Percentiles rank a stretch among this genome's conserved stretches.
These are phyloP conservation scores for Emydocephalus ijimae DNA, from an alignment of 2,113 vertebrate species.

Conservation along the genomic window DNA sequence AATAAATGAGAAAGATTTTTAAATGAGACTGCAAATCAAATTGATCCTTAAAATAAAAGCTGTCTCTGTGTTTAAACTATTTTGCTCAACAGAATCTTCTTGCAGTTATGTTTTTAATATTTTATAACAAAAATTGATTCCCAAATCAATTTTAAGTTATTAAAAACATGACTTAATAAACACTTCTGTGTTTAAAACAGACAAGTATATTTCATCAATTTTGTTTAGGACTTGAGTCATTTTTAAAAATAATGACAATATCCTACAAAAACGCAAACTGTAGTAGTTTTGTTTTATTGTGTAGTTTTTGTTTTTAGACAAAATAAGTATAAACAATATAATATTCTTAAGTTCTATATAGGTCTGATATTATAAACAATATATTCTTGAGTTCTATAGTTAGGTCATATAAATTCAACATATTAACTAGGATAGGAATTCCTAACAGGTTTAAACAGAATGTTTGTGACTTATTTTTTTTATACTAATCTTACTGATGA, in stretches of 20 bases:
- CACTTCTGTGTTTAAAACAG: slow-evolving; percentile 36
- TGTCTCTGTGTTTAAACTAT: slow-evolving; percentile 57
- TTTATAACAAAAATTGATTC: slow-evolving; percentile 64
- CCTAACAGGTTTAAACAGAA: neutral
- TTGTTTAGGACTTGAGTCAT: slow-evolving; percentile 26
- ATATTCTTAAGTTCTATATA: neutral
- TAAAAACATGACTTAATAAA: slow-evolving; percentile 60
- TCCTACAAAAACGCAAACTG: neutral
- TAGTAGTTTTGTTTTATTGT: neutral
- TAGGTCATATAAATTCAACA: neutral
- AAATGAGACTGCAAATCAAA: slow-evolving; percentile 59
- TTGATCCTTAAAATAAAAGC: slow-evolving; percentile 50
- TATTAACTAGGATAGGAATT: neutral
- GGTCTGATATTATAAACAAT: neutral
- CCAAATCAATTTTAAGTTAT: slow-evolving; percentile 59
- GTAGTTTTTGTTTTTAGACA: neutral
- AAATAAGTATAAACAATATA: neutral
- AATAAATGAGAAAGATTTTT: slow-evolving; percentile 57
- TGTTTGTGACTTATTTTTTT: neutral
- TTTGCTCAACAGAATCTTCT: slow-evolving; percentile 43
- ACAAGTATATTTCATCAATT: slow-evolving; percentile 17
- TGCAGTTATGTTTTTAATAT: slow-evolving; percentile 63
- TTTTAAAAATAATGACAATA: slow-evolving; percentile 38
- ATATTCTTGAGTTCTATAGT: neutral
- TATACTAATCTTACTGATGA: neutral